These are phyloP conservation scores for Thereva nobilitata DNA, from an alignment of 2,888 invertebrate species.

Conservation along the genomic window DNA sequence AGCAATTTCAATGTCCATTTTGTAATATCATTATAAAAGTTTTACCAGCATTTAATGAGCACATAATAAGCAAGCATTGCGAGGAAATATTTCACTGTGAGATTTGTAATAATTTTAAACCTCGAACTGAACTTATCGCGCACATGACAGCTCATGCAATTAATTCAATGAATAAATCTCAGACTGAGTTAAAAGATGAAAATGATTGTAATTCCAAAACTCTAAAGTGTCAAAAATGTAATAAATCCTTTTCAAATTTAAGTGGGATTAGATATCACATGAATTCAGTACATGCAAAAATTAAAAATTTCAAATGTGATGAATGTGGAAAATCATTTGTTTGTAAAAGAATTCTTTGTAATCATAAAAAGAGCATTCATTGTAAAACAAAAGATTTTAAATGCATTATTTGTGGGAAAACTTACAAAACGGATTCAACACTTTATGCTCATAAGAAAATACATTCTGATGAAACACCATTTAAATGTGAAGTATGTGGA, in stretches of 20 bases:
- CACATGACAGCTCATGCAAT: slow-evolving; percentile 58
- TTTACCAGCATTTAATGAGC: slow-evolving; percentile 45
- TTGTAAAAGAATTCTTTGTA: slow-evolving; percentile 57
- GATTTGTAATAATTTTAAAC: slow-evolving; percentile 56
- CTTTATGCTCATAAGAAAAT: slow-evolving; percentile 60
- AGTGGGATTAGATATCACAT: slow-evolving; percentile 63
- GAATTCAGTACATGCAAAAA: slow-evolving; percentile 59
- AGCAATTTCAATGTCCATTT: slow-evolving; percentile 37
- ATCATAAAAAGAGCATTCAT: slow-evolving; percentile 60
- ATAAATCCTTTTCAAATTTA: slow-evolving; percentile 59
- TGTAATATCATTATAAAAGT: slow-evolving; percentile 31
- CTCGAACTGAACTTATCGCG: slow-evolving; percentile 52
- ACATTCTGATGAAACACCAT: slow-evolving; percentile 60
- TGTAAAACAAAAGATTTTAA: slow-evolving; percentile 56
- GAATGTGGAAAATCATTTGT: slow-evolving; percentile 61
- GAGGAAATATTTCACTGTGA: slow-evolving; percentile 58
- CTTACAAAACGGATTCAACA: slow-evolving; percentile 60
- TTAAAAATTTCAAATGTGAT: slow-evolving; percentile 60
- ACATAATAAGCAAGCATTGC: slow-evolving; percentile 53
- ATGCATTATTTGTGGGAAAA: slow-evolving; percentile 60
- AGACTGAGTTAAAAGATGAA: slow-evolving; percentile 25
- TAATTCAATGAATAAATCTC: slow-evolving; percentile 12
- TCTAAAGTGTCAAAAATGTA: slow-evolving; percentile 60
- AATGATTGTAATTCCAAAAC: slow-evolving; percentile 43
- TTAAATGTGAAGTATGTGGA: slow-evolving; percentile 58